Conservation (phyloP, 2,888 invertebrate genomes). For the Erebia aethiops region DNA sequence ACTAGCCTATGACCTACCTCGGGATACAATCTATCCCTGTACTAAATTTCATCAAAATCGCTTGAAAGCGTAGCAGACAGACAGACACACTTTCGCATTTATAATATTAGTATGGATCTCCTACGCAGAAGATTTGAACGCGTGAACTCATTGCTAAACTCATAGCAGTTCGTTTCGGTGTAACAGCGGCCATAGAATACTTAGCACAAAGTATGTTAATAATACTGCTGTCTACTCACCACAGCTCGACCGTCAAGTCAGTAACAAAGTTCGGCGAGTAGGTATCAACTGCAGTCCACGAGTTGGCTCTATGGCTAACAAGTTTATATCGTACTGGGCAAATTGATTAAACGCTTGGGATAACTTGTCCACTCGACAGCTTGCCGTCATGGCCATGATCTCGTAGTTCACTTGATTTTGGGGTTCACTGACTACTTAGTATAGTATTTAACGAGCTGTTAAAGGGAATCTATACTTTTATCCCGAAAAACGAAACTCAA, state of each 20-base stretch:
- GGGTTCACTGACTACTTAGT: neutral
- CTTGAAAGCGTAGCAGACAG: too few species aligned
- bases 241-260: neutral
- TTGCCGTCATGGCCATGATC: neutral
- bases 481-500: too few species aligned
- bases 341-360: constrained; percentile 13
- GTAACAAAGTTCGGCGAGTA: constrained; percentile 10
- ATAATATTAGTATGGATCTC: too few species aligned
- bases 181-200: neutral
- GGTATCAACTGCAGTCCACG: constrained; percentile 15
- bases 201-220: neutral
- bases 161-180: neutral
- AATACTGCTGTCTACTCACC: neutral
- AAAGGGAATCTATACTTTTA: too few species aligned
- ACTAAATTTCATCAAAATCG: too few species aligned
- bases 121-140: too few species aligned
- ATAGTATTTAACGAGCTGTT: too few species aligned
- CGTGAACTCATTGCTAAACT: neutral
- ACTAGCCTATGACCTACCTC: too few species aligned
- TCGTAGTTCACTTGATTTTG: neutral
- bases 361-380: constrained; percentile 8
- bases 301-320: neutral
- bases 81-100: too few species aligned
- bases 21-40: too few species aligned
- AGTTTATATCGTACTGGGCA: neutral